Conservation (phyloP, 2,113 vertebrate species). For the Glaucomys volans region DNA sequence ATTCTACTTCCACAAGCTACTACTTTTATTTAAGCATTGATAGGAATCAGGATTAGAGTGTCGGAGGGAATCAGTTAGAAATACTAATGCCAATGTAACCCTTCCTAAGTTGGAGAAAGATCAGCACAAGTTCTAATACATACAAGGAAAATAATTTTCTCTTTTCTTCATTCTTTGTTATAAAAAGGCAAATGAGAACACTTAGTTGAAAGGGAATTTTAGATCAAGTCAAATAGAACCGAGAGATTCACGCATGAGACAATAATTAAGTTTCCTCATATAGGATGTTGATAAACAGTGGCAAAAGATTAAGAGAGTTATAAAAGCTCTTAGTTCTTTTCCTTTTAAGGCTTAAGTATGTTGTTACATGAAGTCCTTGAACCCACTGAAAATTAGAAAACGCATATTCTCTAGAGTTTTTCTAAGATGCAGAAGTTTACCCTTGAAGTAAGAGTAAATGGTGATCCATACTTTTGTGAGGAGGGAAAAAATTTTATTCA, state of each 20-base stretch:
- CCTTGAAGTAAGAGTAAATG: background rate
- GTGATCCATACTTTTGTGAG: background rate
- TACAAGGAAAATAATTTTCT: background rate
- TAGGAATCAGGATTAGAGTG: background rate
- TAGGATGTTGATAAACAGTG: background rate
- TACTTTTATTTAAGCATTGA: background rate
- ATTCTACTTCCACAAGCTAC: background rate
- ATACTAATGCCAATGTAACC: background rate
- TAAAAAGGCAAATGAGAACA: background rate
- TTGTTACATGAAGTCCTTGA: background rate
- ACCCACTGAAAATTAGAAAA: background rate
- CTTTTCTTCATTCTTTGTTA: background rate
- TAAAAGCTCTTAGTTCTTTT: background rate
- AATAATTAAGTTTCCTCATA: background rate
- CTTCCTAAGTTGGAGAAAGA: background rate
- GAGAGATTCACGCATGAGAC: background rate
- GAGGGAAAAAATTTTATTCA: background rate
- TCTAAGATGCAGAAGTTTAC: background rate
- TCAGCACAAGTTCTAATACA: background rate
- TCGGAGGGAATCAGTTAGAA: background rate
- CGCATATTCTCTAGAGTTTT: background rate
- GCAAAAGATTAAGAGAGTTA: background rate
- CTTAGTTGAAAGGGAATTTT: background rate
- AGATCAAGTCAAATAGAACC: background rate
- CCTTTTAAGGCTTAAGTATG: background rate